These are phyloP conservation scores for Lasioglossum pauxillum DNA, from an alignment of 2,888 invertebrate genomes.

Conservation along the genomic window DNA sequence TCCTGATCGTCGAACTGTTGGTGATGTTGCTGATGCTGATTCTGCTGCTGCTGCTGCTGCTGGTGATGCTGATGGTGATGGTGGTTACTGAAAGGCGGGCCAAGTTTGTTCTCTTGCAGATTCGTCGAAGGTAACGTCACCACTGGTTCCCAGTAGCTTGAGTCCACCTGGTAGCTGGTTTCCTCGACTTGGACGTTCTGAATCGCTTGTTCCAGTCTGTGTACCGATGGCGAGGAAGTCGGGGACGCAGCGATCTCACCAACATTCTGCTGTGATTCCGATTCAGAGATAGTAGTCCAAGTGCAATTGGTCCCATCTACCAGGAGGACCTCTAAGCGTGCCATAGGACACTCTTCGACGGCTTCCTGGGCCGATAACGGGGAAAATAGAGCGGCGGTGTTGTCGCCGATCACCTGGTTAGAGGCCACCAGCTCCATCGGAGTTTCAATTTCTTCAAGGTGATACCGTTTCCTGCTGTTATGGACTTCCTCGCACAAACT, in stretches of 20 bases:
- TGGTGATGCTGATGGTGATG: constrained; percentile 55
- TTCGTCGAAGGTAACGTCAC: constrained; percentile 16
- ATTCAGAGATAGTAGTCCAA: constrained; percentile 66
- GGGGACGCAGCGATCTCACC: constrained; percentile 41
- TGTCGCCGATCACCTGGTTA: constrained; percentile 53
- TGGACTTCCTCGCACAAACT: constrained; percentile 81
- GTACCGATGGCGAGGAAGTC: constrained; percentile 46
- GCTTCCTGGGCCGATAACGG: constrained; percentile 65
- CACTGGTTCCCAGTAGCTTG: constrained; percentile 57
- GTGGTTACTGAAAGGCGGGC: constrained; percentile 4
- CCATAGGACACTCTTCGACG: constrained; percentile 72
- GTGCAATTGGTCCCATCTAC: constrained; percentile 78
- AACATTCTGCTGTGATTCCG: constrained; percentile 57
- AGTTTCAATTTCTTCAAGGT: constrained; percentile 52
- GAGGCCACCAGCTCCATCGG: constrained; percentile 67
- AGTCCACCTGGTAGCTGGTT: constrained; percentile 44
- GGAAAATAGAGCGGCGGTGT: constrained; percentile 60
- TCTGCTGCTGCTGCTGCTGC: neutral
- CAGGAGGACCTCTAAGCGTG: constrained; percentile 81
- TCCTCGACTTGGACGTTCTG: constrained; percentile 54
- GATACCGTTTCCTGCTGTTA: constrained; percentile 62
- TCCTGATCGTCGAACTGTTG: constrained; percentile 80
- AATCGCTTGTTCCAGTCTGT: constrained; percentile 32
- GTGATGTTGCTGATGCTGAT: constrained; percentile 50
- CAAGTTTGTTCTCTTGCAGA: constrained; percentile 23